Evolutionary conservation across 1,140 invertebrate species (phyloP), one percentile per base, ranked within the genome.

Genomic region (Pinna nobilis): DNA sequence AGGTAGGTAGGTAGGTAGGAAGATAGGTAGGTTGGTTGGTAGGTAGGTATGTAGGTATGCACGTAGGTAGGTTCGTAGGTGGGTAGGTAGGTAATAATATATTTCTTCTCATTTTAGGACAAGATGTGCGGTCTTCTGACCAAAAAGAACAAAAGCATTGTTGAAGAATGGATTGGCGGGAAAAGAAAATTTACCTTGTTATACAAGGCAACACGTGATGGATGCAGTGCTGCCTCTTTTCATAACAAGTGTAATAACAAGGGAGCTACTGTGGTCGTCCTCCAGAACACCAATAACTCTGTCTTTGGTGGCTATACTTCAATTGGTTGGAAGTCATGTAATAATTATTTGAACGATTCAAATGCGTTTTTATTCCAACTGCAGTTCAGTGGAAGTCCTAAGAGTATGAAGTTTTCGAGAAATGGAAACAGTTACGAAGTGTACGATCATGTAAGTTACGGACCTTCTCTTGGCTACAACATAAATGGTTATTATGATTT

Each of bases 241-340:
- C 76, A 80, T 59, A 23, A 47, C 33, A 73, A 70, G 33, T 78
- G 78, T 74, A 66, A 80, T 55, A 65, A 70, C 33, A 65, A 75
- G 39, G 76, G 76, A 1, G 60, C 73, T 13, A 80, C 78, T 3
- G 65, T 80, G 1, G 72, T 69, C 3, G 55, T 79, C n/a, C 32
- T 67, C 32, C 68, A 71, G 47, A 77, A 76, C 41, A 66, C 51
- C 4, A 57, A 66, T 33, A 68, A 70, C 0, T 66, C 51, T 39
- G 57, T 76, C 18, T 80, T 60, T 37, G 76, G 76, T 18, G 78
- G 69, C 2, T 80, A 70, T 59, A 77, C 67, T n/a, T 35, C 69
- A 13, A 18, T 50, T 25, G 49, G 35, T 49, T 80, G 78, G 78
- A 70, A 44, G 23, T 30, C 20, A 25, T n/a, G n/a, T 15, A 53